Percentiles rank a stretch among this genome's conserved stretches.
Conservation (phyloP, 2,888 invertebrate genomes). For the Conus canariensis region DNA sequence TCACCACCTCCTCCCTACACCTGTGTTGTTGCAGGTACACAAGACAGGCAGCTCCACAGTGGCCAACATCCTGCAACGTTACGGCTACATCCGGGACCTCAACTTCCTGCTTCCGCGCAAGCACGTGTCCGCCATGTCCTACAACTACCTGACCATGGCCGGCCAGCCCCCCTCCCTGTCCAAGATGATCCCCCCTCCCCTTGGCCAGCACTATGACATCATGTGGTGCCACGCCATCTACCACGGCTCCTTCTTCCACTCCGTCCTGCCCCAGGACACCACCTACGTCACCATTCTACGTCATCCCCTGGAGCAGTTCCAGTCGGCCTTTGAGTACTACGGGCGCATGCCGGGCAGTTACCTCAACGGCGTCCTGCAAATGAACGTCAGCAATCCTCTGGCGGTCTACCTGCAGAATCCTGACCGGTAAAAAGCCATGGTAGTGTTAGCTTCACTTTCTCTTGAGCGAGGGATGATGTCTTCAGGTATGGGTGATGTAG, state of each 20-base stretch:
- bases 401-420: slow-evolving; percentile 46
- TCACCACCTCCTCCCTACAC: neutral
- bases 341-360: slow-evolving; percentile 27
- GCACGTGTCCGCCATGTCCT: slow-evolving; percentile 40
- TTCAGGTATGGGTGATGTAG: too few relatives aligned
- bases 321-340: slow-evolving; percentile 56
- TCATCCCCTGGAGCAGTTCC: slow-evolving; percentile 57
- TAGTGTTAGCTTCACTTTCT: too few relatives aligned
- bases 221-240: slow-evolving; percentile 68
- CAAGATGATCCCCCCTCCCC: slow-evolving; percentile 58
- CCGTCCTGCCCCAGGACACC: slow-evolving; percentile 54
- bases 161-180: slow-evolving; percentile 53
- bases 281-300: slow-evolving; percentile 55
- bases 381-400: slow-evolving; percentile 45
- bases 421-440: neutral
- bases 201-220: slow-evolving; percentile 59
- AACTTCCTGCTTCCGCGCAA: slow-evolving; percentile 65
- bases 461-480: too few relatives aligned
- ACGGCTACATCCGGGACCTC: slow-evolving; percentile 55
- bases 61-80: slow-evolving; percentile 66
- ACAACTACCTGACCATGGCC: slow-evolving; percentile 55
- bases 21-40: slow-evolving; percentile 59
- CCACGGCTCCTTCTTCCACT: slow-evolving; percentile 54
- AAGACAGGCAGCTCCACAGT: slow-evolving; percentile 70
- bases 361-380: slow-evolving; percentile 24